Evolutionary conservation across 1,140 invertebrate species (phyloP).

Genomic region (Magallana gigas): DNA sequence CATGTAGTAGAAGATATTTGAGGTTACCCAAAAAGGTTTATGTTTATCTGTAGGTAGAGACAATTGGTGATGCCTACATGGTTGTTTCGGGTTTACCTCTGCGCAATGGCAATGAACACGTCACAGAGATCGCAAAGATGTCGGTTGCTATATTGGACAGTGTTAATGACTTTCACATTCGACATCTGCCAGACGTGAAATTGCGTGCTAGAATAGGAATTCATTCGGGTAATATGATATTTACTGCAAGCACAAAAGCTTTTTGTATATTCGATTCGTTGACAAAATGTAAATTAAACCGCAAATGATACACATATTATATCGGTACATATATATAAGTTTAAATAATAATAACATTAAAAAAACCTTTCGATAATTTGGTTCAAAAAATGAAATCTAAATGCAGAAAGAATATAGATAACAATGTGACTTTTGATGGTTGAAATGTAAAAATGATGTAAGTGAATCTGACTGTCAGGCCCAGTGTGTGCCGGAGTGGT

Average conservation of each 20-base stretch:
- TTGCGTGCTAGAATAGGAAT: conserved; percentile 69
- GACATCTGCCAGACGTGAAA: conserved; percentile 77
- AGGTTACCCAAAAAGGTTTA: no score
- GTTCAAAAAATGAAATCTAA: no score
- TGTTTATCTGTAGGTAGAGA: conserved; percentile 59
- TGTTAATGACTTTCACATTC: conserved; percentile 81
- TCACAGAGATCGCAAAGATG: conserved; percentile 83
- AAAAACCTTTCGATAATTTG: no score
- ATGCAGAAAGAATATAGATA: no score
- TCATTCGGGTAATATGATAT: conserved; percentile 63
- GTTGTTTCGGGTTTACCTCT: conserved; percentile 68
- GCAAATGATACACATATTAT: no score
- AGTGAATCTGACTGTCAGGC: conserved; percentile 80
- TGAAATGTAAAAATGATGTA: no score
- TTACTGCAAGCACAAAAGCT: not conserved
- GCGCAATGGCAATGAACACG: conserved; percentile 79
- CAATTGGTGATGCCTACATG: conserved; percentile 88
- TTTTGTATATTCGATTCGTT: no score
- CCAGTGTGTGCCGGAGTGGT: conserved; percentile 85
- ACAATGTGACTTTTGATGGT: no score
- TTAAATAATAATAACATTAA: no score
- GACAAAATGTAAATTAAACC: no score
- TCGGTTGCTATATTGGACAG: conserved; percentile 81
- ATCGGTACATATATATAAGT: no score
- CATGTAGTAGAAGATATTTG: no score